Evolutionary conservation across 2,888 invertebrate species (phyloP).

Genomic region (Macrostomum cliftonense): DNA sequence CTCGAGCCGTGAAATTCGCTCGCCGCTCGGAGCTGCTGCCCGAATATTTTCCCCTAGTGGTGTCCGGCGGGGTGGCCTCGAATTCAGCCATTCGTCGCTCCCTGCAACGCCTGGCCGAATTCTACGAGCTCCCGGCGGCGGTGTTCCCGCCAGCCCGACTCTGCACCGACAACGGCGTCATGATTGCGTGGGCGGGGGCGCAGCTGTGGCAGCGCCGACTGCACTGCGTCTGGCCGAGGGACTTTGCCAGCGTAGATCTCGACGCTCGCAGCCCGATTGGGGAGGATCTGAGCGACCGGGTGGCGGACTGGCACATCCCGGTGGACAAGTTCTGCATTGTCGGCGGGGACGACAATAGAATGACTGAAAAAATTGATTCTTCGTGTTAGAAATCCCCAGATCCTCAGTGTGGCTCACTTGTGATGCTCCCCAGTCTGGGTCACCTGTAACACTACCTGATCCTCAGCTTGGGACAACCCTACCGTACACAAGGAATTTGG

Average conservation of each 20-base stretch:
- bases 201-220: neutral
- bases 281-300: slow-evolving; percentile 44
- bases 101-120: slow-evolving; percentile 49
- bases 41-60: slow-evolving; percentile 42
- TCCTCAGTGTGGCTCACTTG: no score
- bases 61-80: slow-evolving; percentile 89
- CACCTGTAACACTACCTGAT: no score
- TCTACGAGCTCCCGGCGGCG: slow-evolving; percentile 45
- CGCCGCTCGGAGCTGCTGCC: neutral
- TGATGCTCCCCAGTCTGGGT: no score
- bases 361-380: no score
- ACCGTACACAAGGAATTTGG: no score
- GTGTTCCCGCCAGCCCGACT: slow-evolving; percentile 59
- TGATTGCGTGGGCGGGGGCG: slow-evolving; percentile 64
- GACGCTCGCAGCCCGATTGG: slow-evolving; percentile 45
- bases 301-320: slow-evolving; percentile 43
- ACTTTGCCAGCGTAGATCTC: slow-evolving; percentile 8
- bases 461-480: no score
- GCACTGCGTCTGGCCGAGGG: neutral
- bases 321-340: no score
- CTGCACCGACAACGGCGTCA: slow-evolving; percentile 92
- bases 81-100: slow-evolving; percentile 60
- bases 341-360: no score
- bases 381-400: no score
- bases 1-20: neutral